Base-by-base conservation (phyloP, 2,888 invertebrate species). In the Phragmatobia fuliginosa region DNA sequence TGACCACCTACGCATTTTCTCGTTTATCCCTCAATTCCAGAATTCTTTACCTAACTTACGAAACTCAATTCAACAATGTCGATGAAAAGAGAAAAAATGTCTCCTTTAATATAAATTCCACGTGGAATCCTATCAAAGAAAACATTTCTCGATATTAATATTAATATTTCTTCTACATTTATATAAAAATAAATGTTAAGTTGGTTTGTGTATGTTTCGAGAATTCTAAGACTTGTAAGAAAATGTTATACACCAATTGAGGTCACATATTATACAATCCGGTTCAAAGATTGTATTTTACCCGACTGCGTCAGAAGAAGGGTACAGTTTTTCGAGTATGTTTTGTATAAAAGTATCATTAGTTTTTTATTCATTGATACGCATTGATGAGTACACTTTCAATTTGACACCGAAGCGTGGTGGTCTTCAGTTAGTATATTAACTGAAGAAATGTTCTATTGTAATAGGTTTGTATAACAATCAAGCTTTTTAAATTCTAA, bases 1-100 rank as follows among this genome's bases (percentile, higher is more conserved):
- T n/a, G 80, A 78, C 79, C 78, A 83, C 82, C 80, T 77, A 78
- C 78, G 74, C 76, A 74, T 49, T 2, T 78, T 70, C 68, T 75
- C 74, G 77, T 76, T 81, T 72, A 76, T 77, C 67, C 80, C 71
- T 81, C 64, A 72, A 84, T 83, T 77, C 75, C 73, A 65, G 71
- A 38, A 58, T 59, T 63, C 72, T 67, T 68, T 49, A 21, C 52
- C 25, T 21, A 68, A 65, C 66, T 72, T 71, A 73, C 69, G n/a
- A 67, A 25, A 56, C 56, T 28, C 71, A 69, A 74, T 73, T 70
- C 76, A 63, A 52, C 41, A 33, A 68, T 66, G 52, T 72, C 32
- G 60, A 60, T 66, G 64, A 72, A 71, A 72, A 67, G 62, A 60
- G 49, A 68, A 75, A 71, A 62, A 56, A 73, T 64, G 70, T 66